Evolutionary conservation across 2,888 invertebrate genomes (phyloP), one percentile per base, ranked within the genome.

Genomic region (Seira ritae): DNA sequence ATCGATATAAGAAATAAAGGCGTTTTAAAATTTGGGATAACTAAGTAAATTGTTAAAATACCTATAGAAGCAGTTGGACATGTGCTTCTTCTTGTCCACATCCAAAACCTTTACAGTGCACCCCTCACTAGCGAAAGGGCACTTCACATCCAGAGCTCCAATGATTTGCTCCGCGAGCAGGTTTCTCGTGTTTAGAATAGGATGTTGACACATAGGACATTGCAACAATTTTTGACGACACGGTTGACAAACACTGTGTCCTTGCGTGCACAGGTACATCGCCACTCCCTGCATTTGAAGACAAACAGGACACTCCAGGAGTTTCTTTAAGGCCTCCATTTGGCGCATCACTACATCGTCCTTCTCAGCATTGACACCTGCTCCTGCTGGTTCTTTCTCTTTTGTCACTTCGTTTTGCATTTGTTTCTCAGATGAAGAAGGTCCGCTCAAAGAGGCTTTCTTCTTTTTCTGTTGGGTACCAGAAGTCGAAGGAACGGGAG

Each of bases 131-230:
- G 31, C 69, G 31, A 68, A 60, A 17, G 23, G 22, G 46, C 76
- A 76, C 68, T 76, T 76, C 4, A 42, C 15, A 68, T 76, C 60
- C 15, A 76, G 55, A 12, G 46, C 31, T 24, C 68, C 68, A 23
- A 76, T 42, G 15, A 76, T 50, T 46, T 68, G 60, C 60, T 76
- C 68, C 3, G 68, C 68, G 0, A 76, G 22, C 15, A 69, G 67
- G n/a, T 76, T 76, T 19, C 76, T 68, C 17, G 76, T 67, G 6
- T 17, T 42, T 10, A 68, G 23, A 31, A 76, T 68, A 8, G 23
- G 17, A 76, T 50, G 23, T 68, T 68, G 68, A 31, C 76, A 76
- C 24, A 76, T 55, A 8, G 76, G 76, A 24, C 76, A 76, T 17
- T 19, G 15, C 0, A 23, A n/a, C 12, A 76, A 17, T 55, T 76